These are phyloP conservation scores for Oryzias melastigma DNA, from an alignment of 2,113 vertebrate species.

Conservation along the genomic window DNA sequence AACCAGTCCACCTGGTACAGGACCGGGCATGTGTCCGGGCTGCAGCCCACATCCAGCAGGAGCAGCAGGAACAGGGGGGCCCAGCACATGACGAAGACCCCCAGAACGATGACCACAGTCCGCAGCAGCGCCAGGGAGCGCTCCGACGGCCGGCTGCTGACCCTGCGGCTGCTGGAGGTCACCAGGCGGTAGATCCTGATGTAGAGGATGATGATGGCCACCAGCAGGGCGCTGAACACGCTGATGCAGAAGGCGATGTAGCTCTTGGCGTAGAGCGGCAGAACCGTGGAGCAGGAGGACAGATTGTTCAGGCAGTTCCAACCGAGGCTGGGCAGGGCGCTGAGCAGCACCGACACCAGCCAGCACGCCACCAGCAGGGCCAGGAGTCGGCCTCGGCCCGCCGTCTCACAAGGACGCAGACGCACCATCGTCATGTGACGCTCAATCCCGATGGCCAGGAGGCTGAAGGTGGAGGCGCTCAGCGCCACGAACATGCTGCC, in stretches of 20 bases:
- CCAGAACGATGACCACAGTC: constrained; percentile 79
- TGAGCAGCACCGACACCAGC: constrained; percentile 75
- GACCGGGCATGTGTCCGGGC: constrained; percentile 64
- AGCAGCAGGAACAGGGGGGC: constrained; percentile 77
- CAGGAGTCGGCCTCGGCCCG: constrained; percentile 70
- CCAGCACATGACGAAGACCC: constrained; percentile 79
- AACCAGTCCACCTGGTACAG: constrained; percentile 80
- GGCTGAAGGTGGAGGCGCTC: constrained; percentile 80
- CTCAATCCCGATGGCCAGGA: constrained; percentile 80
- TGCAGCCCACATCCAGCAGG: constrained; percentile 78
- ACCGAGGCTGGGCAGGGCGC: constrained; percentile 76
- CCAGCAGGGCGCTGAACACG: constrained; percentile 74
- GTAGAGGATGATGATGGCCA: constrained; percentile 78
- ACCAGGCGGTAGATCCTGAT: constrained; percentile 81
- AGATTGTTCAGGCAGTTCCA: constrained; percentile 77
- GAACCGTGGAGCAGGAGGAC: constrained; percentile 75
- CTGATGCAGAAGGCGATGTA: constrained; percentile 81
- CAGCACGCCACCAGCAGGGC: constrained; percentile 77
- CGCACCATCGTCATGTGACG: constrained; percentile 82
- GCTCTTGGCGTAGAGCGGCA: constrained; percentile 78
- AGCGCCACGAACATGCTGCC: constrained; percentile 82
- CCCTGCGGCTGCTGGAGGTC: constrained; percentile 76
- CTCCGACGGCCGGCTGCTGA: constrained; percentile 75
- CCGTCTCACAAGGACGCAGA: constrained; percentile 72
- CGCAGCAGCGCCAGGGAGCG: constrained; percentile 75